These are phyloP conservation scores for Lanius collurio DNA, from an alignment of 2,113 vertebrate genomes.

Conservation along the genomic window DNA sequence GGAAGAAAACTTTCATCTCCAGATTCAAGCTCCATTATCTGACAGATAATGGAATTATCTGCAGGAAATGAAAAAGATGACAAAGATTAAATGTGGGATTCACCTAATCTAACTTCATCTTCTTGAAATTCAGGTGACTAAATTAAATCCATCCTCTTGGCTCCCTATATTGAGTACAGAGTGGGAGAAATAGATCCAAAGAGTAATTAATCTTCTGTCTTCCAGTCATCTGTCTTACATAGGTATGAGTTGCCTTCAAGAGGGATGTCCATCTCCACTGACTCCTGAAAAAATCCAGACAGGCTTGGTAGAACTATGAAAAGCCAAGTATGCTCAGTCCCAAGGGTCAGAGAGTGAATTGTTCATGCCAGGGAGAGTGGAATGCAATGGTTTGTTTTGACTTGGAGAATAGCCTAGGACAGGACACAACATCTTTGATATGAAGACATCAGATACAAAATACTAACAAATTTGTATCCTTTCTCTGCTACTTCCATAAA, in stretches of 20 bases:
- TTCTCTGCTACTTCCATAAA: not conserved
- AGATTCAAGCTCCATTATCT: not conserved
- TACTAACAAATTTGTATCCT: not conserved
- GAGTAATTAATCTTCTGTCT: not conserved
- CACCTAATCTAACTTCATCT: not conserved
- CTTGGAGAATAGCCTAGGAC: not conserved
- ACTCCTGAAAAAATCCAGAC: not conserved
- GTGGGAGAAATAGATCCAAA: not conserved
- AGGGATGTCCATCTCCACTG: not conserved
- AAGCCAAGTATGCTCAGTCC: not conserved
- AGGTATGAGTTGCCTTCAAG: not conserved
- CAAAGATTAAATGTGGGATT: not conserved
- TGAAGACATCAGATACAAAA: not conserved
- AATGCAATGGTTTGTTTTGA: not conserved
- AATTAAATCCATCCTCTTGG: not conserved
- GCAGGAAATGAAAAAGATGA: not conserved
- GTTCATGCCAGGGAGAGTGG: not conserved
- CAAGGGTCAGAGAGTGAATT: not conserved
- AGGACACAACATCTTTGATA: not conserved
- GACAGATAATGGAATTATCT: not conserved
- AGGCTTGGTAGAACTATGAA: not conserved
- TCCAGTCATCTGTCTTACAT: not conserved
- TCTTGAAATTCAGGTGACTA: not conserved
- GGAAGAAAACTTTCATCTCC: not conserved
- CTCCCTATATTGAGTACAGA: not conserved